Evolutionary conservation across 1,140 invertebrate genomes (phyloP).

Genomic region (Kradibia gibbosae): DNA sequence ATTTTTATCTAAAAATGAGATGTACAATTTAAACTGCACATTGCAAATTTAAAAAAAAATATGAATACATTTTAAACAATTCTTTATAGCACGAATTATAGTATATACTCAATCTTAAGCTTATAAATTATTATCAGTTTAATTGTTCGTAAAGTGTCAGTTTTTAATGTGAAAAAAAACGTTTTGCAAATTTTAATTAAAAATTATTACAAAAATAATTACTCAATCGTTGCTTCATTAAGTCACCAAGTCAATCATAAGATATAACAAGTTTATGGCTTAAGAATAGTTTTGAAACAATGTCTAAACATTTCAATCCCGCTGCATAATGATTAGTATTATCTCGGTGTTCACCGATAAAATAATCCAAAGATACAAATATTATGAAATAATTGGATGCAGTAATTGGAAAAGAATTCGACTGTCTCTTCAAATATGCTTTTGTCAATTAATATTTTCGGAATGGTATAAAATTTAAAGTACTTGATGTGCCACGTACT

Average conservation of each 20-base stretch:
- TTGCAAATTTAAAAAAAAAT: background rate
- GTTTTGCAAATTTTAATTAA: too few relatives aligned
- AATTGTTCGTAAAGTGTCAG: too few relatives aligned
- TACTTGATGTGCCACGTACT: too few relatives aligned
- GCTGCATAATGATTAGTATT: background rate
- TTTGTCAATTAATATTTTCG: background rate
- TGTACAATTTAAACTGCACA: too few relatives aligned
- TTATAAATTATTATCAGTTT: background rate
- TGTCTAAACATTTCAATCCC: background rate
- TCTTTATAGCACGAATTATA: background rate
- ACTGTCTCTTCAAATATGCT: background rate
- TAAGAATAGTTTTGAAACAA: background rate
- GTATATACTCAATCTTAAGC: background rate
- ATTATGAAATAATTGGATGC: background rate
- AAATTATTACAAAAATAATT: background rate
- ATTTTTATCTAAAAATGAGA: background rate
- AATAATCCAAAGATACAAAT: conserved; percentile 5
- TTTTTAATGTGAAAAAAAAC: too few relatives aligned
- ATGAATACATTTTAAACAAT: background rate
- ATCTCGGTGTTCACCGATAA: background rate
- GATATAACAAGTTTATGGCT: background rate
- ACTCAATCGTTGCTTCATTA: background rate
- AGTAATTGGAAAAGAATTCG: background rate
- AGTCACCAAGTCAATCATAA: background rate
- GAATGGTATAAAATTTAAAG: background rate